These are phyloP conservation scores for Allophyes oxyacanthae DNA, from an alignment of 2,888 invertebrate species.

Conservation along the genomic window DNA sequence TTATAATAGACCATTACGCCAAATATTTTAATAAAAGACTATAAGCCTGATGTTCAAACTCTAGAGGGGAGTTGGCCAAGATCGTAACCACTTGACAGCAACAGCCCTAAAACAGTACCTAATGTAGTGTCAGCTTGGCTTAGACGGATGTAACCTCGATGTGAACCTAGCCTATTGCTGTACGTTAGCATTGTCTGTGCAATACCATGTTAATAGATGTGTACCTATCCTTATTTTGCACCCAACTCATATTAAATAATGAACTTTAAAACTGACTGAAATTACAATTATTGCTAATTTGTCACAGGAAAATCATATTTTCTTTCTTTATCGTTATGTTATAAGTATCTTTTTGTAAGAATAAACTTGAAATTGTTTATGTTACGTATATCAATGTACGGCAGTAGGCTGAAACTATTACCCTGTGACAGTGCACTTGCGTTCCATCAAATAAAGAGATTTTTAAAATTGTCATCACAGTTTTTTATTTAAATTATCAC, in stretches of 20 bases:
- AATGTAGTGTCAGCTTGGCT: conserved; percentile 58
- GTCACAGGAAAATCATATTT: conserved; percentile 20
- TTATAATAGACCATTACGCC: neutral
- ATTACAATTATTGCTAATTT: conserved; percentile 13
- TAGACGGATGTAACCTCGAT: conserved; percentile 50
- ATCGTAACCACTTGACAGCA: conserved; percentile 10
- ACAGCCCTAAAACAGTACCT: conserved; percentile 21
- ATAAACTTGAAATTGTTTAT: conserved; percentile 35
- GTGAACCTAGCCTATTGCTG: conserved; percentile 66
- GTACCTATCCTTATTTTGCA: conserved; percentile 16
- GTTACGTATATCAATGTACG: conserved; percentile 53
- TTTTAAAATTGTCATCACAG: conserved; percentile 66
- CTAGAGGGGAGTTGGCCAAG: no score
- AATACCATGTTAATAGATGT: conserved; percentile 31
- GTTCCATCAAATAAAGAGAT: conserved; percentile 83
- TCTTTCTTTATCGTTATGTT: conserved; percentile 9
- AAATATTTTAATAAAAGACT: neutral
- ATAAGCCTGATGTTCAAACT: neutral
- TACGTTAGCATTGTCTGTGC: conserved; percentile 42
- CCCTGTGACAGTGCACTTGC: conserved; percentile 74
- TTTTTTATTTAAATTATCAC: conserved; percentile 35
- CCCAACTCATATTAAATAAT: no score
- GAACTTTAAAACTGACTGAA: conserved; percentile 34
- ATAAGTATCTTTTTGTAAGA: conserved; percentile 17
- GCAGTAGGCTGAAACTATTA: conserved; percentile 59